phyloP scores from a whole-genome alignment of 35 echinoderm and acorn worm genomes.

The Stichopus chloronotus region DNA sequence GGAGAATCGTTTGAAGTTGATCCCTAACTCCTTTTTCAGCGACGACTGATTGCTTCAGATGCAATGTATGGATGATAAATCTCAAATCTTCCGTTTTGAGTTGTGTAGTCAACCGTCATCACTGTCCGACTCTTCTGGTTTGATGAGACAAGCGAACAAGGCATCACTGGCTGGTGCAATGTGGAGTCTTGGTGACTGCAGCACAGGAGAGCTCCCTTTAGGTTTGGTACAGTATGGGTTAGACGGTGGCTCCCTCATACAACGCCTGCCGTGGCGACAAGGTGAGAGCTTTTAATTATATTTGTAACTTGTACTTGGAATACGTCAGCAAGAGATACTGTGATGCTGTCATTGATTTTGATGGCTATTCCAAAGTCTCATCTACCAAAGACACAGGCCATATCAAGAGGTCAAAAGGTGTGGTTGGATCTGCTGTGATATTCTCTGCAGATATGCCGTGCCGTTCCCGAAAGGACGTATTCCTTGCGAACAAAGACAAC shows the following conservation, averaged over 20 bases:
- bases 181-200: not conserved
- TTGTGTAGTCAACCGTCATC: slow-evolving; percentile 33
- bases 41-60: slow-evolving; percentile 38
- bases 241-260: slow-evolving; percentile 42
- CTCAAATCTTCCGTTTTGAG: slow-evolving; percentile 4
- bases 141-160: slow-evolving; percentile 22
- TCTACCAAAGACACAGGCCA: slow-evolving; percentile 55
- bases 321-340: slow-evolving; percentile 52
- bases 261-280: slow-evolving; percentile 35
- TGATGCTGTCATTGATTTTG: slow-evolving; percentile 40
- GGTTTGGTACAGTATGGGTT: slow-evolving; percentile 4
- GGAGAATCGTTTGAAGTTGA: slow-evolving; percentile 53
- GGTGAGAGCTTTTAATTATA: slow-evolving; percentile 5
- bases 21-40: slow-evolving; percentile 75
- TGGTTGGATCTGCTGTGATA: slow-evolving; percentile 1
- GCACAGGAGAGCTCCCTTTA: not conserved
- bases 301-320: slow-evolving; percentile 38
- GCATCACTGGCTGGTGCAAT: slow-evolving; percentile 33
- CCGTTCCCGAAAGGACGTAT: slow-evolving; percentile 16
- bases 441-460: slow-evolving; percentile 28
- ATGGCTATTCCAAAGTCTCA: slow-evolving; percentile 37
- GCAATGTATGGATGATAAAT: slow-evolving; percentile 28
- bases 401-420: slow-evolving; percentile 43
- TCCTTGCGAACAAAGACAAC: slow-evolving; percentile 20
- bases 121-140: slow-evolving; percentile 34